Percentiles rank a stretch among this genome's conserved stretches.
phyloP scores from a whole-genome alignment of 2,113 vertebrate genomes.

The Murina feae region DNA sequence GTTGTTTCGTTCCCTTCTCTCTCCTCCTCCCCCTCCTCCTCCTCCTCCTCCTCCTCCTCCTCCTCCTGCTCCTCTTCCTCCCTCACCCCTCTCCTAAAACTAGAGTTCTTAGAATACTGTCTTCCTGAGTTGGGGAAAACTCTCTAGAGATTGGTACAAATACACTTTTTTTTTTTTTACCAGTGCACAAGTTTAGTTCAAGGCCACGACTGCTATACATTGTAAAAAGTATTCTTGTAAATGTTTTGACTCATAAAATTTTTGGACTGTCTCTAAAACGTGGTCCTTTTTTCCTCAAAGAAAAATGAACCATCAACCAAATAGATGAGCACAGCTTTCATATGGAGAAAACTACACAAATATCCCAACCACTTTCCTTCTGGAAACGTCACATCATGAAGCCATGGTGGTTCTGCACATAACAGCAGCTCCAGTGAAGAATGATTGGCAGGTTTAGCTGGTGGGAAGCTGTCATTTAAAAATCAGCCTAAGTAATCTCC shows the following conservation, averaged over 20 bases:
- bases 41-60: neutral
- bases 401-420: neutral
- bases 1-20: neutral
- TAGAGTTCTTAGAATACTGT: neutral
- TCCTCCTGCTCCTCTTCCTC: neutral
- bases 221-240: neutral
- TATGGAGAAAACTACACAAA: neutral
- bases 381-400: neutral
- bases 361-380: neutral
- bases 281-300: neutral
- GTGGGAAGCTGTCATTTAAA: neutral
- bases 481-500: neutral
- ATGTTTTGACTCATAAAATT: neutral
- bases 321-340: neutral
- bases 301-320: neutral
- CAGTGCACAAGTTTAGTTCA: neutral
- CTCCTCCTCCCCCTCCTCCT: neutral
- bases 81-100: neutral
- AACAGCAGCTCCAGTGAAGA: neutral
- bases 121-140: neutral
- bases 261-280: neutral
- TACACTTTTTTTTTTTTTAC: neutral
- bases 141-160: neutral
- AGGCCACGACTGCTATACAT: neutral
- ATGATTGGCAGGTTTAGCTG: neutral